These are phyloP conservation scores for Notolabrus celidotus DNA, from an alignment of 2,797 vertebrate genomes.

Conservation along the genomic window DNA sequence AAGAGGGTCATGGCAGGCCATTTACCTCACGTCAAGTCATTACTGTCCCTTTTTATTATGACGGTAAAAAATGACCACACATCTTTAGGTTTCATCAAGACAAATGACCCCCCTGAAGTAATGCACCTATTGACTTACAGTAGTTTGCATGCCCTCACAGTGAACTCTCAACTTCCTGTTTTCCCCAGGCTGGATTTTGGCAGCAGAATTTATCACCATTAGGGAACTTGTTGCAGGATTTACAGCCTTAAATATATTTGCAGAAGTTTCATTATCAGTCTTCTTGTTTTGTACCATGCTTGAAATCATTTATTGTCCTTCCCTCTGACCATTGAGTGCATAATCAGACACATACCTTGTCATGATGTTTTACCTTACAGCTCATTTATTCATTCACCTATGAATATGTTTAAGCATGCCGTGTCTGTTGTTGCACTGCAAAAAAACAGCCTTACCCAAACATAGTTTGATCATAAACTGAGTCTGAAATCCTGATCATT, in stretches of 20 bases:
- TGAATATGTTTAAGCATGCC: neutral
- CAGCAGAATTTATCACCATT: constrained; percentile 82
- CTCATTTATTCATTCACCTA: constrained; percentile 27
- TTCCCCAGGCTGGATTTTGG: constrained; percentile 75
- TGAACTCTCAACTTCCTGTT: constrained; percentile 89
- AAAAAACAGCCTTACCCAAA: constrained; percentile 36
- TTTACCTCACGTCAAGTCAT: constrained; percentile 84
- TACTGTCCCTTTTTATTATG: constrained; percentile 86
- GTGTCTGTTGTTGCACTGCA: constrained; percentile 58
- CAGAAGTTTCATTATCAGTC: constrained; percentile 50
- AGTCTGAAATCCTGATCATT: constrained; percentile 56
- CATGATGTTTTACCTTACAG: constrained; percentile 18
- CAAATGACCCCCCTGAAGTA: constrained; percentile 79
- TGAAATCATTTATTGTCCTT: constrained; percentile 19
- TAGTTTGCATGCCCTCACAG: constrained; percentile 85
- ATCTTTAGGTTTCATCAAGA: constrained; percentile 81
- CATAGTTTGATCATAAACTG: constrained; percentile 36
- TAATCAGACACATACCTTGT: constrained; percentile 51
- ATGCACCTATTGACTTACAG: constrained; percentile 88
- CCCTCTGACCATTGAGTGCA: constrained; percentile 37
- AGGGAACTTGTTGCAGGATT: constrained; percentile 76
- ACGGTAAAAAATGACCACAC: constrained; percentile 83
- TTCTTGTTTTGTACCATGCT: constrained; percentile 28
- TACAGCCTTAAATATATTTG: constrained; percentile 59
- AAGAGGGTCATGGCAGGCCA: constrained; percentile 69